Percentiles rank a stretch among this genome's conserved stretches.
phyloP scores from a whole-genome alignment of 2,888 invertebrate genomes.

The Strigamia crassipes region DNA sequence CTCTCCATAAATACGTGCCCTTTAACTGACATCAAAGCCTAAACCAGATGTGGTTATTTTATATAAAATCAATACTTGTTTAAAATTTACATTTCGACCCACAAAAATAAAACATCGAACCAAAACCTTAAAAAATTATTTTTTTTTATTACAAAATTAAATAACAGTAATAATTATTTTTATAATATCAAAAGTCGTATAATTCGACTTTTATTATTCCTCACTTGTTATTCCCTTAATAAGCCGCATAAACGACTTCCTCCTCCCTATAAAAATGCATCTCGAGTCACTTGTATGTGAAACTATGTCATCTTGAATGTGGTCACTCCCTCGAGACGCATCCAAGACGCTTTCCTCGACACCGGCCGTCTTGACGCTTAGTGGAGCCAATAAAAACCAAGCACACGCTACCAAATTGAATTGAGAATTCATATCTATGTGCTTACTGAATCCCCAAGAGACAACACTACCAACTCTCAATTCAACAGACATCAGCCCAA shows the following conservation, averaged over 20 bases:
- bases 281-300: neutral
- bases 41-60: too few species aligned
- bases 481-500: neutral
- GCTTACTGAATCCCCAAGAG: constrained; percentile 18
- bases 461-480: neutral
- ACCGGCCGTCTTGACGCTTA: constrained; percentile 26
- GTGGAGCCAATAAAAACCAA: constrained; percentile 28
- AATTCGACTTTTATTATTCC: constrained; percentile 25
- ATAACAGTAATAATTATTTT: too few species aligned
- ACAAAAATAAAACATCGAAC: neutral
- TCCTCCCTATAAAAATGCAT: constrained; percentile 1
- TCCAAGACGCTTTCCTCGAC: constrained; percentile 21
- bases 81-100: too few species aligned
- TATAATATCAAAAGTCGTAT: too few species aligned
- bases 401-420: constrained; percentile 27
- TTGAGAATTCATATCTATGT: constrained; percentile 29
- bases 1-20: too few species aligned
- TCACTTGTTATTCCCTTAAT: neutral
- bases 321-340: constrained; percentile 25
- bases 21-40: too few species aligned
- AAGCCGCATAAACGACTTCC: neutral
- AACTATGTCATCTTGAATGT: constrained; percentile 32
- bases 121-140: neutral
- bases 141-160: neutral
- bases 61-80: too few species aligned